Evolutionary conservation across 2,113 vertebrate genomes (phyloP).

Genomic region (Halcyon malimbica): DNA sequence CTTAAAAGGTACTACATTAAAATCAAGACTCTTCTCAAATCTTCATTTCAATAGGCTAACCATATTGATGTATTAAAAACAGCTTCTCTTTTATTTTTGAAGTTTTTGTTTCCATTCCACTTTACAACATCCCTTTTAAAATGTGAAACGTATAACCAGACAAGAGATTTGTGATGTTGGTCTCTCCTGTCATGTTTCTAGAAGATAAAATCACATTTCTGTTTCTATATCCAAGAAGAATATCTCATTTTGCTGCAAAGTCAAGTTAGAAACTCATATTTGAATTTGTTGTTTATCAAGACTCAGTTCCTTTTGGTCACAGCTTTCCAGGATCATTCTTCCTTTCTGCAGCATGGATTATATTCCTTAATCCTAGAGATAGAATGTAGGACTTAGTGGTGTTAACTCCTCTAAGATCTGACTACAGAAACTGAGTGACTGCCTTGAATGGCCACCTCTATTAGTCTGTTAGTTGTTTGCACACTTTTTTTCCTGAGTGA

Average conservation of each 20-base stretch:
- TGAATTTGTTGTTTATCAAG: neutral
- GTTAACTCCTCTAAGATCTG: neutral
- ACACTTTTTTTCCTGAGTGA: neutral
- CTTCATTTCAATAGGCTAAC: neutral
- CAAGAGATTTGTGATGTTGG: neutral
- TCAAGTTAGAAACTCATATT: neutral
- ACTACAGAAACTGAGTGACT: neutral
- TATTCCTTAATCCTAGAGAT: neutral
- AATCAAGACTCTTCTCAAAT: neutral
- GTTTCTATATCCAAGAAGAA: neutral
- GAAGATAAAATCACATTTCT: neutral
- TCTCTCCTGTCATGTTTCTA: neutral
- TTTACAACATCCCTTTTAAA: neutral
- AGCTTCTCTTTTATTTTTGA: neutral
- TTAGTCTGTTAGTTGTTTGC: constrained; percentile 13
- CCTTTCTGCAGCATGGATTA: neutral
- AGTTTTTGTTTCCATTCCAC: neutral
- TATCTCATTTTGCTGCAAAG: neutral
- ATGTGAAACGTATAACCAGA: neutral
- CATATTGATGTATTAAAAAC: neutral
- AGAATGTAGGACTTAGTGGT: neutral
- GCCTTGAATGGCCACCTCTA: neutral
- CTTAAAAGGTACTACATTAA: neutral
- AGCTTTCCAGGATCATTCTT: neutral
- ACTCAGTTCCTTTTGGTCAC: neutral